Base-by-base conservation (phyloP, 2,113 vertebrate genomes). In the Sturnus vulgaris region DNA sequence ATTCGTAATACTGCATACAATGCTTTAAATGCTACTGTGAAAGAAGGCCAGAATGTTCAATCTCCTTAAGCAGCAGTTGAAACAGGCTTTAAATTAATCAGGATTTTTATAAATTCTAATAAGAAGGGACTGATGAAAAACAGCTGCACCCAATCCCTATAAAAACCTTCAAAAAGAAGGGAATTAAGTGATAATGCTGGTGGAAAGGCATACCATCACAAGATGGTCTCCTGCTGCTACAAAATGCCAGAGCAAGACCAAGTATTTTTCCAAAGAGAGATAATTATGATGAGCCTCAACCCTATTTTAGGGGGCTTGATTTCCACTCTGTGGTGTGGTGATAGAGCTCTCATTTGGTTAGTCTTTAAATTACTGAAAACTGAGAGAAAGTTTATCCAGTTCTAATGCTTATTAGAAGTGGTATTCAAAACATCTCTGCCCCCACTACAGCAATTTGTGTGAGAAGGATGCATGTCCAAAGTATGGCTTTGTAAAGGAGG, bases 31-130 rank as follows among this genome's bases (percentile, higher is more conserved):
- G 33, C 24, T 71, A n/a, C 64, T 66, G 75, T 76, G 61, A 92
- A 95, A 87, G 24, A 66, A 78, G 37, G 55, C n/a, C 5, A 95
- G 88, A 86, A 76, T 56, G 6, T 93, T 92, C 85, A 71, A 47
- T 86, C 86, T 94, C 44, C 79, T 82, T 91, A 94, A 94, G 52
- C 82, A 96, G 82, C 79, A 95, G 85, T 85, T 93, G 87, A 97
- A 97, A 86, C 49, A 65, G 84, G 49, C 92, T 97, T 93, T 95
- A 95, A 96, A 94, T 96, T 97, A 96, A 96, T 93, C 85, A 95
- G 68, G 37, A 82, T 80, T 91, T 91, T 95, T 95, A 93, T 85
- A 92, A 95, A 94, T 90, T 90, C 85, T 94, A 97, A 96, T 90
- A 89, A 90, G 95, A 94, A 76, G 40, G 40, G 37, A 40, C 61